phyloP scores from a whole-genome alignment of 1,140 invertebrate genomes.

The Stegodyphus dumicola region DNA sequence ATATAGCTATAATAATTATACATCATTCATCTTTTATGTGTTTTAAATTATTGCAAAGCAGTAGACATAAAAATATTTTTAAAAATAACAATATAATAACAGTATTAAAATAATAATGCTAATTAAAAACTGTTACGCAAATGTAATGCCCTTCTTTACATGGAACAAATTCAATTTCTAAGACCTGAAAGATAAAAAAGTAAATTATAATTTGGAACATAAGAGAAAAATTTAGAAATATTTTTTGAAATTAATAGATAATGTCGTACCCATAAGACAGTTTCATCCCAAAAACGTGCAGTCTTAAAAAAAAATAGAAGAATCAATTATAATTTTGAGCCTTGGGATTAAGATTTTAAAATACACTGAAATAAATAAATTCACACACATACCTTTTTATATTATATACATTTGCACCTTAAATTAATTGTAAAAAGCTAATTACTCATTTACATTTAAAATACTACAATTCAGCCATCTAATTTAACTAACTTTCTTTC shows the following conservation, averaged over 20 bases:
- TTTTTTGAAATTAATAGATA: neutral
- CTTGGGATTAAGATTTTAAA: neutral
- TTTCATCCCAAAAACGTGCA: conserved; percentile 56
- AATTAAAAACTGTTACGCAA: conserved; percentile 28
- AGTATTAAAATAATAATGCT: neutral
- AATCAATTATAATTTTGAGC: neutral
- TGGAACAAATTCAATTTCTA: conserved; percentile 57
- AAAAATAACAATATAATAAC: neutral
- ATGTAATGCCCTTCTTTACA: conserved; percentile 59
- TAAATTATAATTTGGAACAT: neutral
- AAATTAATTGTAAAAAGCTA: no score
- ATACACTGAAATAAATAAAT: no score
- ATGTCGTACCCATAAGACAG: conserved; percentile 44
- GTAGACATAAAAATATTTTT: neutral
- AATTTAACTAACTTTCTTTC: no score
- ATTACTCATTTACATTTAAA: no score
- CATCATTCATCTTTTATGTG: no score
- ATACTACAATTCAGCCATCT: no score
- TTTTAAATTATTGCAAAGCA: no score
- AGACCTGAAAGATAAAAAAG: conserved; percentile 29
- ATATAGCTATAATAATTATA: no score
- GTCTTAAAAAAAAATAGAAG: conserved; percentile 33
- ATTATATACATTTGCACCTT: no score
- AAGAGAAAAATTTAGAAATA: neutral
- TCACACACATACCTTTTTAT: no score